Evolutionary conservation across 2,797 vertebrate genomes (phyloP), one percentile per base, ranked within the genome.

Genomic region (Pipistrellus pygmaeus): DNA sequence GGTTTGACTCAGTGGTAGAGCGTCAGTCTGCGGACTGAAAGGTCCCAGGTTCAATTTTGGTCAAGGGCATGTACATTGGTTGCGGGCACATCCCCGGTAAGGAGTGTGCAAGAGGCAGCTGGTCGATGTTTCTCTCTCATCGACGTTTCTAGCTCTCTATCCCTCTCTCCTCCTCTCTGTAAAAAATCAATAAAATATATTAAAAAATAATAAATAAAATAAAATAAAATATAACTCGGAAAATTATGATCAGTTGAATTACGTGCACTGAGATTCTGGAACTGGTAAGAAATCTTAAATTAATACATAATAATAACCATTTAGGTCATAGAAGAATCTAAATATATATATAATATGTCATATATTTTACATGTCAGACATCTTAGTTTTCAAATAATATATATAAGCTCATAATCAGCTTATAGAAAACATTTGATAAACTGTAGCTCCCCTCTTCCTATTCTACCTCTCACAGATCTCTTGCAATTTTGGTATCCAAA

Each of bases 401-500:
- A 44, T 4, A 30, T 82, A 84, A 81, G 5, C 21, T 32, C 41
- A 73, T 93, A 78, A 68, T 73, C n/a, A 78, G 17, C 35, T 91
- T 46, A 41, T 3, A 60, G 5, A 83, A 73, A 95, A n/a, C 57
- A 87, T 23, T 51, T 68, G 18, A 23, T 53, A 73, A 95, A 32
- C 32, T 60, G 6, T 51, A 83, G 44, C 27, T 60, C 27, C 38
- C 81, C 14, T 85, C 15, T 66, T 78, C 27, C 13, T 35, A 35
- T 13, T 72, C 41, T 62, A 9, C 3, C 23, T 35, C 3, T 75
- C 62, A 69, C 0, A 89, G 30, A 64, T 10, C 13, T 76, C 13
- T 53, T 69, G 53, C 32, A 73, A 27, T 78, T 72, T 69, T 90
- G 62, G 88, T 92, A 80, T 89, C 27, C 35, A 64, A 81, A 93